These are phyloP conservation scores for Mustela nigripes DNA, from an alignment of 2,113 vertebrate genomes.

Conservation along the genomic window DNA sequence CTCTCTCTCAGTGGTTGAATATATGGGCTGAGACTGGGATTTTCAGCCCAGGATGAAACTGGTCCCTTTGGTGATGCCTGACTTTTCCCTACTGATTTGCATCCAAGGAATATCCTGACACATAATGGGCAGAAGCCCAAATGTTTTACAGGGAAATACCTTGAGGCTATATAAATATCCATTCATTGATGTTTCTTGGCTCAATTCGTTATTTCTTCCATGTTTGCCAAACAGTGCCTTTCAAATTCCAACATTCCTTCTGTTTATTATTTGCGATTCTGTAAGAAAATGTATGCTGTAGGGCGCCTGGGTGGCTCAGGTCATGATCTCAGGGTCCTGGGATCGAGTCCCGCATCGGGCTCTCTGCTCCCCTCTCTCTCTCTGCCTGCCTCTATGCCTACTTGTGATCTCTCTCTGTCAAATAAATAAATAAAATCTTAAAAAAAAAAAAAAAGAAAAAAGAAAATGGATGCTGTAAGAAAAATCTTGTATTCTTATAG, in stretches of 20 bases:
- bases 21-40: neutral
- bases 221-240: neutral
- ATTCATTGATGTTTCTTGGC: neutral
- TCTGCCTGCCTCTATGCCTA: no score
- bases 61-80: neutral
- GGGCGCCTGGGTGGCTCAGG: no score
- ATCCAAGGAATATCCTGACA: neutral
- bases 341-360: no score
- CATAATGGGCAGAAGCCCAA: neutral
- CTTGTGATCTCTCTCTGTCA: no score
- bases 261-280: neutral
- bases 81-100: neutral
- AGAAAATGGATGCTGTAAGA: neutral
- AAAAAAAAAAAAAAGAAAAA: no score
- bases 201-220: neutral
- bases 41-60: neutral
- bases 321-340: no score
- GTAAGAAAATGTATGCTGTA: neutral
- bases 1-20: neutral
- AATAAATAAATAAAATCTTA: no score
- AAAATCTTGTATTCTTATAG: neutral
- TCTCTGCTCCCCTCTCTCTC: no score
- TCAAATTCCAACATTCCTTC: neutral
- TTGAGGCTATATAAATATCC: neutral
- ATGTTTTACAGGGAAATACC: neutral